phyloP scores from a whole-genome alignment of 1,140 invertebrate genomes.

The Anadara kagoshimensis region DNA sequence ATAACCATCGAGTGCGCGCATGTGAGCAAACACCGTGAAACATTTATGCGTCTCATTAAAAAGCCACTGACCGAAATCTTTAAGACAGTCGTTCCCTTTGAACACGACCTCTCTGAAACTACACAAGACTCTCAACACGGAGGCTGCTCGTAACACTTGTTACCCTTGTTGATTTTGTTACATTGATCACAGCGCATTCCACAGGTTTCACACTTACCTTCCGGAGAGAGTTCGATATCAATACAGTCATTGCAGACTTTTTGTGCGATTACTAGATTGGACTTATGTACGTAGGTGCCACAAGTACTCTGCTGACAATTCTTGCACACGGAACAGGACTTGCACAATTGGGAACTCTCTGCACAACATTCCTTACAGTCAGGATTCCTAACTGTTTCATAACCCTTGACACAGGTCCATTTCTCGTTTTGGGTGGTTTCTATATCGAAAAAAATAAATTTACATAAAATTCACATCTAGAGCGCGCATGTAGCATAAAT shows the following conservation, averaged over 20 bases:
- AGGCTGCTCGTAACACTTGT: neutral
- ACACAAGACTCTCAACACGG: conserved; percentile 5
- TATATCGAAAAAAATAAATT: conserved; percentile 19
- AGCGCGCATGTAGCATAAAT: conserved; percentile 22
- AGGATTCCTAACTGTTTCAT: neutral
- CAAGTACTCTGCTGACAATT: conserved; percentile 5
- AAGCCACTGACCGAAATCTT: conserved; percentile 1
- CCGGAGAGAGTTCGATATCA: conserved; percentile 4
- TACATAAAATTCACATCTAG: neutral
- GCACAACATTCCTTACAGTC: neutral
- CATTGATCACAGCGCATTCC: neutral
- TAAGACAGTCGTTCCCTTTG: neutral
- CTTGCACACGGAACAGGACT: conserved; percentile 1
- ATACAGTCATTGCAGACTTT: neutral
- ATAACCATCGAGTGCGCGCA: conserved; percentile 3
- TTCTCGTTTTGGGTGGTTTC: conserved; percentile 10
- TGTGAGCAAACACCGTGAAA: conserved; percentile 7
- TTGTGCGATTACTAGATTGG: neutral
- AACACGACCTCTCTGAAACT: conserved; percentile 11
- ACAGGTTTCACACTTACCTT: neutral
- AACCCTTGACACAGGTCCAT: conserved; percentile 1
- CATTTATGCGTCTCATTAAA: neutral
- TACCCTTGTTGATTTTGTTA: neutral
- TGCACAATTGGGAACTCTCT: neutral
- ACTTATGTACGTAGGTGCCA: neutral